Conservation (phyloP, 2,113 vertebrate species). For the Campylomormyrus tamandua region DNA sequence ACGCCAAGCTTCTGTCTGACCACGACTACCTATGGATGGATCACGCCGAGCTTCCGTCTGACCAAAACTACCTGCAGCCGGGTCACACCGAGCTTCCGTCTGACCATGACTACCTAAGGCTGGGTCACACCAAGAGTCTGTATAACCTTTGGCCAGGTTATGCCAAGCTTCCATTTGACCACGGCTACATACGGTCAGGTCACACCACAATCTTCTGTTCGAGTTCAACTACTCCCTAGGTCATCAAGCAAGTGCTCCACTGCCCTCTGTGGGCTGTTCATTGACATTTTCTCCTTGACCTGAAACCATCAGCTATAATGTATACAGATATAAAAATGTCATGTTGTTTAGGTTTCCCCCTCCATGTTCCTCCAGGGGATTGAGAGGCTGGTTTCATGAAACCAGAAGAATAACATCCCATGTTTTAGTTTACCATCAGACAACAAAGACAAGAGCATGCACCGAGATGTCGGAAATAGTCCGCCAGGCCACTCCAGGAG, state of each 20-base stretch:
- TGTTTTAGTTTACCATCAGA: not conserved
- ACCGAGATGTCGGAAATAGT: slow-evolving; percentile 87
- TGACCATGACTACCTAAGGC: not conserved
- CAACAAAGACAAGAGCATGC: slow-evolving; percentile 34
- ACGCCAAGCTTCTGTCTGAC: not conserved
- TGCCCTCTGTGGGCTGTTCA: not conserved
- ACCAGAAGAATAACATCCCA: slow-evolving; percentile 8
- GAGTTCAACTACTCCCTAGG: not conserved
- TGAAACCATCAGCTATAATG: no score
- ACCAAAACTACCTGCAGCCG: not conserved
- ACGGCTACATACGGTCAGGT: not conserved
- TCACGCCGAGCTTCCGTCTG: not conserved
- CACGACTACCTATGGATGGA: not conserved
- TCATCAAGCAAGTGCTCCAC: not conserved
- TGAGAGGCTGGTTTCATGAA: not conserved
- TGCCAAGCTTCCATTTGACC: not conserved
- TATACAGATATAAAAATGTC: not conserved
- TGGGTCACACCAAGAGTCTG: not conserved
- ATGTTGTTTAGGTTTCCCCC: not conserved
- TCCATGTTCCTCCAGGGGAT: not conserved
- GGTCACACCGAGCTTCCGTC: not conserved
- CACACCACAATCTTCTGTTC: no score
- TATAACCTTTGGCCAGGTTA: not conserved
- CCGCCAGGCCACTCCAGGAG: slow-evolving; percentile 85
- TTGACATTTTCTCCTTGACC: not conserved